Evolutionary conservation across 2,888 invertebrate species (phyloP).

Genomic region (Sphaerophoria rueppellii): DNA sequence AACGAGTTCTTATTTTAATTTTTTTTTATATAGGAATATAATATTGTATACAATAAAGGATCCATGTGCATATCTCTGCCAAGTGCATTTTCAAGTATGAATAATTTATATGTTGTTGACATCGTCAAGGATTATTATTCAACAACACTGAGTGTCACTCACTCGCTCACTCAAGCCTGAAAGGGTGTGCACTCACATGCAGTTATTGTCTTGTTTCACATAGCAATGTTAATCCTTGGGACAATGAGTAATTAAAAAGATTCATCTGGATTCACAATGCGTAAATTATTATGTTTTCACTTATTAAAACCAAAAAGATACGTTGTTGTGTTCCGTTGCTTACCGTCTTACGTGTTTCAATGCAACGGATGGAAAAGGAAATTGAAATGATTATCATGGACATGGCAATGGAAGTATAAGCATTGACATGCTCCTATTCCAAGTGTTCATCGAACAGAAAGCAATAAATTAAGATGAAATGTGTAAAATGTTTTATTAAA

Average conservation of each 20-base stretch:
- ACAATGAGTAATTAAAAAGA: conserved; percentile 45
- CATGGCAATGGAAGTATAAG: conserved; percentile 12
- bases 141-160: conserved; percentile 42
- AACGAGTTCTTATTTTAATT: background rate
- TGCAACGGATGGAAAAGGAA: background rate
- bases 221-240: conserved; percentile 31
- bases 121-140: conserved; percentile 42
- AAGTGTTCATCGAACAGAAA: too few species aligned
- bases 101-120: conserved; percentile 36
- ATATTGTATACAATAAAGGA: background rate
- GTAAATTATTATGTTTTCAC: conserved; percentile 40
- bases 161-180: conserved; percentile 38
- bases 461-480: too few species aligned
- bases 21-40: conserved; percentile 1
- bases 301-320: conserved; percentile 30
- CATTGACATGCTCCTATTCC: too few species aligned
- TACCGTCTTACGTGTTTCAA: background rate
- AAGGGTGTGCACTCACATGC: conserved; percentile 42
- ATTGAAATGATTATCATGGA: background rate
- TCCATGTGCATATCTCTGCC: background rate
- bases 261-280: conserved; percentile 36
- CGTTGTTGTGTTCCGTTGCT: conserved; percentile 2
- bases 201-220: conserved; percentile 39
- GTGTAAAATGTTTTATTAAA: too few species aligned
- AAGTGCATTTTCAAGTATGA: conserved; percentile 41